Evolutionary conservation across 2,888 invertebrate genomes (phyloP).

Genomic region (Cremastinae sp.): DNA sequence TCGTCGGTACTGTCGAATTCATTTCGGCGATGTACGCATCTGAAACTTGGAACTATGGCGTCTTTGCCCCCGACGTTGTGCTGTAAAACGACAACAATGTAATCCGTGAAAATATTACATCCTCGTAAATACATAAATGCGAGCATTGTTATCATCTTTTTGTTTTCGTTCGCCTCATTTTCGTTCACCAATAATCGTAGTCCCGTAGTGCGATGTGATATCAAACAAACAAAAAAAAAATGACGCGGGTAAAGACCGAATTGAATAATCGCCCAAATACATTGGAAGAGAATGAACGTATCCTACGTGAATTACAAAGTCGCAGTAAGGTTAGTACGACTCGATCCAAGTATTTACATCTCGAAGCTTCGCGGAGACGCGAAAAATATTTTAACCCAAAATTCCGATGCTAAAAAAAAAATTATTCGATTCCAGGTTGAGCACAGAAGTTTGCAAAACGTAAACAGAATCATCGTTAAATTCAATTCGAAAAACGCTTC

Average conservation of each 20-base stretch:
- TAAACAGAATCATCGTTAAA: conserved; percentile 68
- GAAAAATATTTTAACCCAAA: neutral
- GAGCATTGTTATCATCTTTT: too few relatives aligned
- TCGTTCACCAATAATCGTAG: too few relatives aligned
- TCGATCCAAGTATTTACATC: conserved; percentile 11
- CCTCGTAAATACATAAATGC: too few relatives aligned
- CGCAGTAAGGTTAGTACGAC: conserved; percentile 65
- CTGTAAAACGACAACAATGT: too few relatives aligned
- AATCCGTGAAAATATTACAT: too few relatives aligned
- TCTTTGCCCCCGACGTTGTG: too few relatives aligned
- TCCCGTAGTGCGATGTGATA: too few relatives aligned
- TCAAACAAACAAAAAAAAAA: conserved; percentile 61
- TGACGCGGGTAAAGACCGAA: conserved; percentile 65
- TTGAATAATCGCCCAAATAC: conserved; percentile 64
- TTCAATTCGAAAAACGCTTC: conserved; percentile 67
- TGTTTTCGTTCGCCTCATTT: too few relatives aligned
- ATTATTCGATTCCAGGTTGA: conserved; percentile 65
- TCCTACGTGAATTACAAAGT: conserved; percentile 64
- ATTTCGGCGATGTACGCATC: too few relatives aligned
- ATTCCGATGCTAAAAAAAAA: neutral
- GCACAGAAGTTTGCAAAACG: conserved; percentile 64
- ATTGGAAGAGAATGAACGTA: conserved; percentile 65
- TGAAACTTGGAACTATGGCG: too few relatives aligned
- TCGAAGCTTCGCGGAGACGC: neutral
- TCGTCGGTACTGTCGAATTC: too few relatives aligned